Evolutionary conservation across 2,888 invertebrate species (phyloP).

Genomic region (Oxycera nigricornis): DNA sequence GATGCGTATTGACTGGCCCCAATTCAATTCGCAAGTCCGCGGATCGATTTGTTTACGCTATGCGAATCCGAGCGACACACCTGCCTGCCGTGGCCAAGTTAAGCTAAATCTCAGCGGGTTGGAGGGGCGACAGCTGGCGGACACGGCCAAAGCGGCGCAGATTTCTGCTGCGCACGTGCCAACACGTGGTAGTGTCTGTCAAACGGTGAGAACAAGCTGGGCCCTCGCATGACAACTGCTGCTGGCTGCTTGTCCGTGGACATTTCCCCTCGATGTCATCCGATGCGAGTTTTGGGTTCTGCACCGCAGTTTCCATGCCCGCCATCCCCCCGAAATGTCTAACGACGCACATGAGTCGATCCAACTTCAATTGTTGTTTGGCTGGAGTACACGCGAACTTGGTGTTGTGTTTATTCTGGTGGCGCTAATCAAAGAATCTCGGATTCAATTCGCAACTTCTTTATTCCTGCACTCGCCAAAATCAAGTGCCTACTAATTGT

Average conservation of each 20-base stretch:
- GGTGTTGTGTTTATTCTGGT: background rate
- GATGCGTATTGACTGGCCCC: background rate
- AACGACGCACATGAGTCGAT: background rate
- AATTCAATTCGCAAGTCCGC: background rate
- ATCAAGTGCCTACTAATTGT: too few species aligned
- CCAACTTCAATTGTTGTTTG: background rate
- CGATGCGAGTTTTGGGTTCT: slow-evolving; percentile 11
- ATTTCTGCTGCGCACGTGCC: slow-evolving; percentile 29
- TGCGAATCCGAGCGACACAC: slow-evolving; percentile 9
- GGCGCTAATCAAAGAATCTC: too few species aligned
- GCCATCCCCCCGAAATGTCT: background rate
- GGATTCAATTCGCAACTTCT: too few species aligned
- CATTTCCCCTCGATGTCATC: slow-evolving; percentile 36
- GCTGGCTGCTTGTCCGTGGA: background rate
- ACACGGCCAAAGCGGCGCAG: background rate
- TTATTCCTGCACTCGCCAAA: too few species aligned
- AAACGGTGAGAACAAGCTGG: background rate
- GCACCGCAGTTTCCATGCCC: background rate
- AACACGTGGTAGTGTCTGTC: slow-evolving; percentile 30
- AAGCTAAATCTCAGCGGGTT: background rate
- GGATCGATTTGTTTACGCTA: slow-evolving; percentile 23
- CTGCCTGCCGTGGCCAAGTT: background rate
- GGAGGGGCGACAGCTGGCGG: background rate
- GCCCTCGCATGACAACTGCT: background rate
- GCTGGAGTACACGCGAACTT: background rate